A percentile compares a stretch with the other conserved stretches of the same genome.
Conservation (phyloP, 1,140 invertebrate genomes). For the Drosophila ambigua region DNA sequence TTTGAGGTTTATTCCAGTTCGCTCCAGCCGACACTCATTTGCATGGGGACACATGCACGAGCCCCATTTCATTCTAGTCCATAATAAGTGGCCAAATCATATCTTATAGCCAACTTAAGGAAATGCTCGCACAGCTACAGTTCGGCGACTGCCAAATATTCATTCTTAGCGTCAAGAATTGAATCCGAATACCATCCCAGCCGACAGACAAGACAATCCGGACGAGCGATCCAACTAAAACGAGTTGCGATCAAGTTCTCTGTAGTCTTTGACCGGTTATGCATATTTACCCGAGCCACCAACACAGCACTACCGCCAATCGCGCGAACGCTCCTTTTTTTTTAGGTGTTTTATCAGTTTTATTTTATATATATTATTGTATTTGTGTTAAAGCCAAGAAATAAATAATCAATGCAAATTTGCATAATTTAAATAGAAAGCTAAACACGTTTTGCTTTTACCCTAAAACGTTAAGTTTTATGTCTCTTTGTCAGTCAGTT, state of each 20-base stretch:
- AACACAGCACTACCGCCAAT: not conserved
- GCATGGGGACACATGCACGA: slow-evolving; percentile 33
- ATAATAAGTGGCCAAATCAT: slow-evolving; percentile 60
- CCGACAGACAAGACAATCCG: slow-evolving; percentile 10
- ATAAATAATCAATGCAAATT: slow-evolving; percentile 77
- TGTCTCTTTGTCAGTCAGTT: slow-evolving; percentile 18
- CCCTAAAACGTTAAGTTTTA: slow-evolving; percentile 68
- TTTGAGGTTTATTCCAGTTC: slow-evolving; percentile 20
- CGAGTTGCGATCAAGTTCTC: slow-evolving; percentile 57
- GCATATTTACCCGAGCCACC: slow-evolving; percentile 52
- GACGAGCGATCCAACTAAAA: slow-evolving; percentile 32
- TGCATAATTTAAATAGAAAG: slow-evolving; percentile 81
- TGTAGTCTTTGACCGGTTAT: slow-evolving; percentile 72
- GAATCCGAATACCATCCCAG: not conserved
- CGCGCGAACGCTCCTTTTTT: slow-evolving; percentile 59
- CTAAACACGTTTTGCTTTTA: slow-evolving; percentile 80
- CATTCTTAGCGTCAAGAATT: slow-evolving; percentile 28
- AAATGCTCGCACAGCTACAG: slow-evolving; percentile 48
- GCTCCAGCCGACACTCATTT: slow-evolving; percentile 14
- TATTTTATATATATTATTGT: slow-evolving; percentile 39
- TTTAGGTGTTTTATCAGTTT: slow-evolving; percentile 20
- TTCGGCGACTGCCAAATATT: slow-evolving; percentile 1
- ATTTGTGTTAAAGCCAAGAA: slow-evolving; percentile 58
- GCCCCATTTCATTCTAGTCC: no score
- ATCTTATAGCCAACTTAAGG: slow-evolving; percentile 63